phyloP scores from a whole-genome alignment of 2,797 vertebrate species.

The Crocodylus rhombifer region DNA sequence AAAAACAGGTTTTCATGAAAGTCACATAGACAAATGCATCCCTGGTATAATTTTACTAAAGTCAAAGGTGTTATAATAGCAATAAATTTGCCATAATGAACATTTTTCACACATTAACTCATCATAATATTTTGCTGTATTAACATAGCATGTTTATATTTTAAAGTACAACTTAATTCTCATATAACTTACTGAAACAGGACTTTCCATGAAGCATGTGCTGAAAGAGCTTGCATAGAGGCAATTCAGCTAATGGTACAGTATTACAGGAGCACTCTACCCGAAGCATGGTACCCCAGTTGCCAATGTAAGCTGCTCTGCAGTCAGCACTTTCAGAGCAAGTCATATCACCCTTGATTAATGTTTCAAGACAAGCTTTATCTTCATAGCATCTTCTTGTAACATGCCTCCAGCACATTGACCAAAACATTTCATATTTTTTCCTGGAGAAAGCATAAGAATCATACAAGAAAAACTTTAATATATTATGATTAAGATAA shows the following conservation, averaged over 20 bases:
- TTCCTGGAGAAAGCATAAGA: conserved; percentile 71
- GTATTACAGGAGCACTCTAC: conserved; percentile 85
- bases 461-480: not conserved
- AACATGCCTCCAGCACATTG: conserved; percentile 86
- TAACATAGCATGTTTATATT: not conserved
- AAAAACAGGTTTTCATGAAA: not conserved
- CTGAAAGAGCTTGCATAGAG: conserved; percentile 83
- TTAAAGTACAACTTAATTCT: not conserved
- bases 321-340: conserved; percentile 84
- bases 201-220: conserved; percentile 87
- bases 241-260: conserved; percentile 63
- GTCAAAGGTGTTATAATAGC: not conserved
- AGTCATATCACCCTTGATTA: conserved; percentile 79
- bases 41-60: not conserved
- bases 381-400: conserved; percentile 75
- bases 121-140: not conserved
- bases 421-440: conserved; percentile 80
- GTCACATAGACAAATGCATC: not conserved
- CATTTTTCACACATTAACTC: not conserved
- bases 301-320: conserved; percentile 85
- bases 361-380: conserved; percentile 81
- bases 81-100: not conserved
- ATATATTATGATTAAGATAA: not conserved
- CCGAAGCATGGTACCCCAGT: conserved; percentile 86
- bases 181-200: conserved; percentile 84